Evolutionary conservation across 2,888 invertebrate species (phyloP).

Genomic region (Boloria selene): DNA sequence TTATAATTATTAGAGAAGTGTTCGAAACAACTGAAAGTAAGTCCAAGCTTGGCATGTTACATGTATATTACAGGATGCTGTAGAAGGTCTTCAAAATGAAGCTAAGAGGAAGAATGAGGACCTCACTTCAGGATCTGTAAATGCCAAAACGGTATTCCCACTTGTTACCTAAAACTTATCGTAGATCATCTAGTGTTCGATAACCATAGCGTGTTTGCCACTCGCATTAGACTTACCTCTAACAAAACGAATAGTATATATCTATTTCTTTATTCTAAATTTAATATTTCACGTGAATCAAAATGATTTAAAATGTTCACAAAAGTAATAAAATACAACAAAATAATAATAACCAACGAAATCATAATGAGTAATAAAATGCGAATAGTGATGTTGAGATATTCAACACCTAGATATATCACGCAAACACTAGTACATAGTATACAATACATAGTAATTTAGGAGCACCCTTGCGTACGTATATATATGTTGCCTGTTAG

Average conservation of each 20-base stretch:
- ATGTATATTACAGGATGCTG: conserved; percentile 72
- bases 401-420: background rate
- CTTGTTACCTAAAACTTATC: conserved; percentile 20
- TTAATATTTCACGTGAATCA: background rate
- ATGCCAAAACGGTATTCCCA: conserved; percentile 61
- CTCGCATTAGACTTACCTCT: conserved; percentile 4
- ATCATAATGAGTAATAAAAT: background rate
- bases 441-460: background rate
- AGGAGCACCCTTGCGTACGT: background rate
- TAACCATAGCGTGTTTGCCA: conserved; percentile 1
- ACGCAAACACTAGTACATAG: background rate
- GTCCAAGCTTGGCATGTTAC: conserved; percentile 67
- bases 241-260: background rate
- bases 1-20: conserved; percentile 10
- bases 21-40: conserved; percentile 26
- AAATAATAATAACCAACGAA: too few species aligned
- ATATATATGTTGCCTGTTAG: conserved; percentile 24
- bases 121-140: conserved; percentile 52
- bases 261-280: background rate
- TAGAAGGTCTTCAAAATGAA: conserved; percentile 66
- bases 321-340: background rate
- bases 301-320: background rate
- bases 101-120: conserved; percentile 67
- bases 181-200: conserved; percentile 17
- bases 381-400: background rate